Evolutionary conservation across 2,888 invertebrate genomes (phyloP), one percentile per base, ranked within the genome.

Genomic region (Pseudolycoriella hygida): DNA sequence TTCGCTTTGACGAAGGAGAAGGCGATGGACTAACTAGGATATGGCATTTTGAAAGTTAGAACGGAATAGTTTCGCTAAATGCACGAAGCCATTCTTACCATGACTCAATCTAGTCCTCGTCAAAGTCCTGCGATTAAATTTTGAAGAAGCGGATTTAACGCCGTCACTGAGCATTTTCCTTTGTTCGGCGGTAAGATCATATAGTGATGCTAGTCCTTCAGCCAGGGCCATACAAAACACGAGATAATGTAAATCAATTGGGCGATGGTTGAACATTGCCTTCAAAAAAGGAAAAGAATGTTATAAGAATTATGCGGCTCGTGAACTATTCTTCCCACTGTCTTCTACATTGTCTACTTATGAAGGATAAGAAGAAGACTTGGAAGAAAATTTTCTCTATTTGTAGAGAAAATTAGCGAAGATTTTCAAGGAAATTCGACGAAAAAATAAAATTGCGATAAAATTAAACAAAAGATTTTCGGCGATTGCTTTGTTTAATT

Each of bases 161-260:
- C 64, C 60, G 43, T 64, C 66, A 17, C 57, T 58, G 8, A 75
- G 52, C 40, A 80, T 63, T 46, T 73, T 62, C 43, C 76, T 70
- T 55, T 83, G 72, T 54, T 80, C 76, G 41, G 70, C 67, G 2
- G 74, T 76, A 52, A 84, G 59, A 48, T 74, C 67, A 49, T 67
- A 64, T 2, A 74, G 71, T 44, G 64, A 64, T 4, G 71, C 61
- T 50, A 73, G 62, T 17, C 72, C 72, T 57, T 78, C 77, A 5
- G 74, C 76, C 51, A 78, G 58, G 18, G 69, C 69, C 61, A 72
- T 68, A 48, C 74, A 75, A 44, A 76, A 64, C 49, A 74, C 70
- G 47, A 78, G 57, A 46, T 74, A 68, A 51, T 73, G 69, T 47
- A 77, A 55, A 54, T 76, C 75, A 2, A 59, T 52, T 8, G 65